Conservation (phyloP, 2,113 vertebrate genomes). For the Ranitomeya variabilis region DNA sequence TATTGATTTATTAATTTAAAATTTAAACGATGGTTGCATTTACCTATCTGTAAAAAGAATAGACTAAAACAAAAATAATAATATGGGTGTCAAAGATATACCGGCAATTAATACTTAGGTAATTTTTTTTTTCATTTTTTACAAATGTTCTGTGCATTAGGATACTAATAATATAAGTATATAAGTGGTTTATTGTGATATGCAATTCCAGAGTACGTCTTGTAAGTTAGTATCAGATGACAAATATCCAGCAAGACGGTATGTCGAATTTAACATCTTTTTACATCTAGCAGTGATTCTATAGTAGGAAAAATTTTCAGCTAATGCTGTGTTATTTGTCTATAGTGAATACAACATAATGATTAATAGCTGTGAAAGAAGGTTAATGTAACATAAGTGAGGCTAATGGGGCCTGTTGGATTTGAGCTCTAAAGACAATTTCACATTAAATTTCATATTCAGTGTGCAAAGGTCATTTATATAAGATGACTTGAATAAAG, state of each 20-base stretch:
- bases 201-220: not conserved
- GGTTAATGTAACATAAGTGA: slow-evolving; percentile 33
- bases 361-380: slow-evolving; percentile 10
- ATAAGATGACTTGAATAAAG: not conserved
- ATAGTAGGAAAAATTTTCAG: not conserved
- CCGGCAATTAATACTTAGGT: not conserved
- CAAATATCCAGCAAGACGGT: not conserved
- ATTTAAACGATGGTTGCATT: too few species aligned
- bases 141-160: too few species aligned
- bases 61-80: too few species aligned
- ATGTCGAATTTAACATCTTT: not conserved
- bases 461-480: slow-evolving; percentile 8
- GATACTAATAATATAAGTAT: not conserved
- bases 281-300: not conserved
- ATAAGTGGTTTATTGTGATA: not conserved
- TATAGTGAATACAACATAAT: slow-evolving; percentile 24
- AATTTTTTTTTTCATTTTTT: too few species aligned
- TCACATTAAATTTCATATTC: not conserved
- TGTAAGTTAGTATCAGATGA: not conserved
- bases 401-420: slow-evolving; percentile 14
- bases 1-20: too few species aligned
- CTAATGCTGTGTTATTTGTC: slow-evolving; percentile 22
- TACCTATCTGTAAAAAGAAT: too few species aligned
- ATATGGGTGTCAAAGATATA: too few species aligned
- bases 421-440: slow-evolving; percentile 19